Base-by-base conservation (phyloP, 2,113 vertebrate species). In the Paramormyrops kingsleyae region DNA sequence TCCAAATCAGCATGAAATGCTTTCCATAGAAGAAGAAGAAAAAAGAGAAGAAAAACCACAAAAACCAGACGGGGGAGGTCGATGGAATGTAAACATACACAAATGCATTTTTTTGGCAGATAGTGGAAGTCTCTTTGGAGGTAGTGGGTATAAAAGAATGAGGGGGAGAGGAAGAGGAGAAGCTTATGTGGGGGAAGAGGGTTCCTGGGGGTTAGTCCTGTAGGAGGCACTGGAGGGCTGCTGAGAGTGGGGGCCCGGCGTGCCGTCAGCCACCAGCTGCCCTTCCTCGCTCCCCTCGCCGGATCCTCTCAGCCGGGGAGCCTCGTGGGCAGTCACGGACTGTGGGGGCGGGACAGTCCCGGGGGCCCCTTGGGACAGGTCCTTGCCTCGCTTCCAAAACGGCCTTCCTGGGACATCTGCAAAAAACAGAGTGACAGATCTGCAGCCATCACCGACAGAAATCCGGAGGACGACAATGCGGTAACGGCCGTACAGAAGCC, bases 121-220 rank as follows among this genome's bases (percentile, higher is more conserved):
- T 83, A 91, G 91, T 93, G 91, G 85, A 95, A 90, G 92, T 94
- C 90, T 95, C 91, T 93, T 93, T 93, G 94, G 95, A 96, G 95
- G 96, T 96, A 96, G 96, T 93, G 95, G 94, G 90, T 88, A 93
- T 91, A 87, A 74, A 88, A 87, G 13, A 9, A 39, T 59, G 17
- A 44, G 42, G 89, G 89, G 89, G 19, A 88, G 42, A 53, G 53
- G 83, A 53, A 19, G n/a, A 15, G 35, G 44, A 31, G 47, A 87
- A 83, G 91, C 88, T 89, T 94, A 95, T 92, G 94, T 92, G 70
- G 94, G 93, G 31, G 93, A 90, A 4, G 88, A 83, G 7, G 90
- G 92, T 90, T 96, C 94, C 92, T 93, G 94, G 87, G 91, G 70
- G 91, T 95, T 96, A 96, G 96, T 96, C 95, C 95, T 96, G 90